Evolutionary conservation across 2,888 invertebrate species (phyloP).

Genomic region (Hypomecis atomaria): DNA sequence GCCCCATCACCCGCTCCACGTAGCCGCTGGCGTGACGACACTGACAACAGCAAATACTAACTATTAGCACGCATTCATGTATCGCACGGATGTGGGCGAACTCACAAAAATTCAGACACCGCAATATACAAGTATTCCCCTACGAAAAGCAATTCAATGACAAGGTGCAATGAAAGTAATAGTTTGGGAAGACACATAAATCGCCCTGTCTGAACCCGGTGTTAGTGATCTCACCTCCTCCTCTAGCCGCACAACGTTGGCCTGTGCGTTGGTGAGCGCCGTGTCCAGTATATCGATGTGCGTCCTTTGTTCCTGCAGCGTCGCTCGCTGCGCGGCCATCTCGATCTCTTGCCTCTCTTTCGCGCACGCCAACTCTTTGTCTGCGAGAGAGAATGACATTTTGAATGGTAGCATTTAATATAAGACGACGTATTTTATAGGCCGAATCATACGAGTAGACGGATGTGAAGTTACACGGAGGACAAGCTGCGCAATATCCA

Average conservation of each 20-base stretch:
- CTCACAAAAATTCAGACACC: too few species aligned
- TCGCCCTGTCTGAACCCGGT: too few species aligned
- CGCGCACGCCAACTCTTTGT: slow-evolving; percentile 94
- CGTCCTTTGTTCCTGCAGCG: slow-evolving; percentile 95
- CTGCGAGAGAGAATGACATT: slow-evolving; percentile 69
- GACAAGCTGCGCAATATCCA: too few species aligned
- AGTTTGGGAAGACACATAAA: too few species aligned
- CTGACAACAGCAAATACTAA: slow-evolving; percentile 62
- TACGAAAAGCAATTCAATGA: too few species aligned
- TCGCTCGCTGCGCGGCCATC: slow-evolving; percentile 94
- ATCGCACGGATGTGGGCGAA: too few species aligned
- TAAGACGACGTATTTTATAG: too few species aligned
- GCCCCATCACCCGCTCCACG: slow-evolving; percentile 92
- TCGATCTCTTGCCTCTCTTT: slow-evolving; percentile 97
- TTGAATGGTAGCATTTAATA: too few species aligned
- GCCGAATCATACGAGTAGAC: too few species aligned
- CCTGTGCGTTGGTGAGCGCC: slow-evolving; percentile 95
- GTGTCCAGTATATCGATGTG: slow-evolving; percentile 97
- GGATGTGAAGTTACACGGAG: too few species aligned
- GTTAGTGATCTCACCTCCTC: slow-evolving; percentile 87
- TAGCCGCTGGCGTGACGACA: slow-evolving; percentile 93
- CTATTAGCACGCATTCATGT: not conserved
- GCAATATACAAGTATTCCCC: too few species aligned
- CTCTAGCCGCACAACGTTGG: slow-evolving; percentile 93
- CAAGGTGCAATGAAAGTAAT: too few species aligned